Evolutionary conservation across 2,797 vertebrate genomes (phyloP).

Genomic region (Sternotherus odoratus): DNA sequence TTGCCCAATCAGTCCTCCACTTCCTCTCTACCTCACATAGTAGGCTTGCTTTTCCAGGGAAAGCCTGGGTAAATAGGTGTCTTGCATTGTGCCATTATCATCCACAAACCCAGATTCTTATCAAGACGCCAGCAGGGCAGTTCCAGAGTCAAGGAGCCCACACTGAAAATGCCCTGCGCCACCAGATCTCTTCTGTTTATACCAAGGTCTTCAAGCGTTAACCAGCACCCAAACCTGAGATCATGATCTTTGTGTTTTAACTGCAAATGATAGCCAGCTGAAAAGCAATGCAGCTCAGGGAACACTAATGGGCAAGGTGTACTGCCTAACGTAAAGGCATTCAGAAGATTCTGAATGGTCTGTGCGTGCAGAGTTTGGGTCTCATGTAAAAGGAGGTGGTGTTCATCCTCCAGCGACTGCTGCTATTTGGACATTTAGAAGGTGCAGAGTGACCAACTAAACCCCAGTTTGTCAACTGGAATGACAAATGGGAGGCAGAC

Average conservation of each 20-base stretch:
- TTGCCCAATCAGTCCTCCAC: background rate
- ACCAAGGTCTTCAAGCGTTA: background rate
- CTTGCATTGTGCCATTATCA: background rate
- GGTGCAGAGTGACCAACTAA: background rate
- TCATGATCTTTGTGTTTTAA: background rate
- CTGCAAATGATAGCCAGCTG: background rate
- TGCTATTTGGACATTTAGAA: background rate
- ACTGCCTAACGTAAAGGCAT: background rate
- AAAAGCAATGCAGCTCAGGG: background rate
- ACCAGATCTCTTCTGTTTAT: background rate
- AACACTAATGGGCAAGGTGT: background rate
- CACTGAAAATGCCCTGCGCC: background rate
- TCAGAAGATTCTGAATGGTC: background rate
- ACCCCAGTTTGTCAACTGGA: background rate
- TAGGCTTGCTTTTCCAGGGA: background rate
- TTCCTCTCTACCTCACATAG: conserved; percentile 20
- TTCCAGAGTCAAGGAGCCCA: background rate
- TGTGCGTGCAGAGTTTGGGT: background rate
- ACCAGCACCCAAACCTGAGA: background rate
- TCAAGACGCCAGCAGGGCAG: background rate
- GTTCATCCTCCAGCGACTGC: background rate
- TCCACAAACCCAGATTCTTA: background rate
- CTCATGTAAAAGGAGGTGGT: background rate
- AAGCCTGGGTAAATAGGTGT: background rate
- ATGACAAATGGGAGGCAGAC: background rate